A percentile compares a stretch with the other conserved stretches of the same genome.
Conservation (phyloP, 2,888 invertebrate genomes). For the Aromia moschata region DNA sequence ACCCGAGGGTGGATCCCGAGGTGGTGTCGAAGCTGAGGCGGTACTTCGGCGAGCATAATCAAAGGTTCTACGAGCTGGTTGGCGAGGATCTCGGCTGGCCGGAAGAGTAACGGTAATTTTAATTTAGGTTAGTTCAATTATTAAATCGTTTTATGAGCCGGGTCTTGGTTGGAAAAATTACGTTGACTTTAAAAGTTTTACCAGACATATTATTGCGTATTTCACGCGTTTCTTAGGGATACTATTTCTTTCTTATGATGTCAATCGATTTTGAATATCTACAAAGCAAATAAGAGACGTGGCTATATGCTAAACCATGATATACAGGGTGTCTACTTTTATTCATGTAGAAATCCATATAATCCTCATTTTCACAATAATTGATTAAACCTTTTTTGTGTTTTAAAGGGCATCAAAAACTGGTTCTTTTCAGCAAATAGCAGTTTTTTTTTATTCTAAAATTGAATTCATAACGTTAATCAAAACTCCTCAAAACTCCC, state of each 20-base stretch:
- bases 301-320: background rate
- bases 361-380: no score
- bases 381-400: no score
- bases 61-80: slow-evolving; percentile 91
- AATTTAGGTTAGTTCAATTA: slow-evolving; percentile 31
- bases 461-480: no score
- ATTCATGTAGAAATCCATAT: no score
- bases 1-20: slow-evolving; percentile 84
- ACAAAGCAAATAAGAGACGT: background rate
- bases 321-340: background rate
- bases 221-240: no score
- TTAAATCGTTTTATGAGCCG: slow-evolving; percentile 10
- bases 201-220: no score
- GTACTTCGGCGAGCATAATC: slow-evolving; percentile 92
- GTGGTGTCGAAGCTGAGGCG: slow-evolving; percentile 82
- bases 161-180: slow-evolving; percentile 26
- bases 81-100: slow-evolving; percentile 95
- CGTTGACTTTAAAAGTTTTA: slow-evolving; percentile 1
- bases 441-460: no score
- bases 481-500: no score
- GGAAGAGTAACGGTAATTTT: slow-evolving; percentile 71
- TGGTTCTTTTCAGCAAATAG: no score
- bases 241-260: no score
- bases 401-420: no score
- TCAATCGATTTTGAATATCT: no score